Base-by-base conservation (phyloP, 2,888 invertebrate species). In the Schrankia costaestrigalis region DNA sequence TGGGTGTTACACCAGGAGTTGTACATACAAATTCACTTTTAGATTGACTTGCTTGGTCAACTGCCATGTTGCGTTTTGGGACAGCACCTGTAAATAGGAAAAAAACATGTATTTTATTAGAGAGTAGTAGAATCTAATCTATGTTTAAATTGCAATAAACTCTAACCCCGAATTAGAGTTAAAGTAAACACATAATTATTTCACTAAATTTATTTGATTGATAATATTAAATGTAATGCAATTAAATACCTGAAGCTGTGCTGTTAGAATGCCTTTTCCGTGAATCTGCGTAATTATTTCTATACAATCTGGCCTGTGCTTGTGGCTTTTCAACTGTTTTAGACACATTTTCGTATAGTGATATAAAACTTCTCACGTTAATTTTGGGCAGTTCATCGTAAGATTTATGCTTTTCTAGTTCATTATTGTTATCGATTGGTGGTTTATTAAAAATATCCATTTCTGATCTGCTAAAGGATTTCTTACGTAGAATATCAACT, bases 381-480 rank as follows among this genome's bases (percentile, higher is more conserved):
- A 78, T 76, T 71, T 78, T 83, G 14, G 85, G 86, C 24, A 87
- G 62, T 54, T 86, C 83, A 35, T 85, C 85, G 41, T 67, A 86
- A 8, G 87, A 87, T 46, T 81, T 84, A 45, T 85, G 71, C 65
- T 78, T 83, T 28, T 84, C 79, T 26, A 83, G 61, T 33, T 75
- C 71, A 15, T 75, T 68, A 19, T 50, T 44, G 8, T 54, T 28
- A 33, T 63, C 63, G 30, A 44, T 57, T 31, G 67, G 48, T n/a
- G 64, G 46, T 68, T 82, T 87, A 35, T 66, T 85, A 31, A 86
- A 87, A 51, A 87, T 81, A 36, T 87, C 87, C 85, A 82, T 84
- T 68, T 87, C 87, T 11, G 87, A 87, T 60, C 78, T 86, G 46
- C 87, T 87, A n/a, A 80, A 73, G 7, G 77, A 78, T 27, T 71